Base-by-base conservation (phyloP, 1,140 invertebrate genomes). In the Drosophila grimshawi region DNA sequence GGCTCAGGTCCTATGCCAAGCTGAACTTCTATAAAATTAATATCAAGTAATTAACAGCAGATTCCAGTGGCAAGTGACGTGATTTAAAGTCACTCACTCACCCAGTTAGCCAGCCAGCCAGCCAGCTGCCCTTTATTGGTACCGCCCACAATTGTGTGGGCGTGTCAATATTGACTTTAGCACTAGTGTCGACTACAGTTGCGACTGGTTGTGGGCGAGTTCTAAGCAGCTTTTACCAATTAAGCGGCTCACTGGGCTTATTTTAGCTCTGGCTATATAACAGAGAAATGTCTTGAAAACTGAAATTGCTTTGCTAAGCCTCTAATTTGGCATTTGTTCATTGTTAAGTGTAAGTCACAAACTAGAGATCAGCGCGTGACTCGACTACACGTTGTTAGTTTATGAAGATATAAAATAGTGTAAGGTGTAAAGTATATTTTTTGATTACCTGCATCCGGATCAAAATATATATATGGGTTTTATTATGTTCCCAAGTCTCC, bases 31-130 rank as follows among this genome's bases (percentile, higher is more conserved):
- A 76, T 78, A 88, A 92, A 92, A 92, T 92, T 91, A 90, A 91
- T 91, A 92, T 81, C 72, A 62, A 80, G 88, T 86, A 86, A 92
- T 92, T 90, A 88, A 92, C 73, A 81, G 81, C 78, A 72, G 62
- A 72, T 78, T 82, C 59, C 55, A 51, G 66, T 66, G 48, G 52
- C 59, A 10, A 45, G 37, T 49, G 46, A 67, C 55, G 81, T 79
- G 86, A 89, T 90, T 91, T 75, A 76, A 75, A 19, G 19, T 19
- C 19, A 19, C 19, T 19, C 19, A 19, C 19, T 19, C 6, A 43
- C 4, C 10, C 39, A 43, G 39, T 41, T 41, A 10, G 39, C n/a
- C 33, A 43, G 0, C 66, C 33, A 43, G 0, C 66, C 33, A 67
- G 27, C 39, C 33, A 32, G 30, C 52, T 52, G 55, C 59, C 55